A percentile compares a stretch with the other conserved stretches of the same genome.
Conservation (phyloP, 1,140 invertebrate species). For the Drosophila ficusphila region DNA sequence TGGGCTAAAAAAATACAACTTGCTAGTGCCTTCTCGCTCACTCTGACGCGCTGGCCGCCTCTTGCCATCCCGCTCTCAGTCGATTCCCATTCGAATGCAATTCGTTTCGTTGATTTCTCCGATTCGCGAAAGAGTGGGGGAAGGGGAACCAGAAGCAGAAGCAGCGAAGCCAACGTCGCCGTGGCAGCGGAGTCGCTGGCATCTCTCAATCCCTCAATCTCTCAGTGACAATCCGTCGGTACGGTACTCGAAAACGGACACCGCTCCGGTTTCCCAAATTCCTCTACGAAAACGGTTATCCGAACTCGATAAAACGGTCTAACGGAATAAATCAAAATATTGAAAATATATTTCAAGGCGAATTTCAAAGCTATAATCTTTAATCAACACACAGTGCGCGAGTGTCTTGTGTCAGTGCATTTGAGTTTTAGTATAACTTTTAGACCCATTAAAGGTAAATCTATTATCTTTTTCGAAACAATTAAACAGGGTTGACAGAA, state of each 20-base stretch:
- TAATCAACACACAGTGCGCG: slow-evolving; percentile 36
- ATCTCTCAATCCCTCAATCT: slow-evolving; percentile 51
- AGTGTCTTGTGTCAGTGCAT: slow-evolving; percentile 36
- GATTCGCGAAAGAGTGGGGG: slow-evolving; percentile 34
- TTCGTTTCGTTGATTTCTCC: slow-evolving; percentile 81
- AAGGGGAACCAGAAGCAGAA: slow-evolving; percentile 4
- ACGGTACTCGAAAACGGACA: slow-evolving; percentile 51
- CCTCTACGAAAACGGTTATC: slow-evolving; percentile 22
- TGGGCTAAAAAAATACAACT: slow-evolving; percentile 73
- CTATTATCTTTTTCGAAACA: slow-evolving; percentile 1
- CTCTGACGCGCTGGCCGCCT: not conserved
- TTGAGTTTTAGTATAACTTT: slow-evolving; percentile 21
- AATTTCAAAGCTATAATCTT: slow-evolving; percentile 12
- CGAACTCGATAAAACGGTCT: slow-evolving; percentile 7
- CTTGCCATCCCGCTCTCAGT: slow-evolving; percentile 40
- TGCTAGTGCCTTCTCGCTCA: not conserved
- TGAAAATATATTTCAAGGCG: slow-evolving; percentile 20
- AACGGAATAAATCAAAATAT: slow-evolving; percentile 12
- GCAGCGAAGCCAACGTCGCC: slow-evolving; percentile 39
- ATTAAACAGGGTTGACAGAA: not conserved
- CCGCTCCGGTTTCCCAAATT: slow-evolving; percentile 26
- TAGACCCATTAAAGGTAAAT: slow-evolving; percentile 28
- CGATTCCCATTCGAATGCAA: slow-evolving; percentile 80
- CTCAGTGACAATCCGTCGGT: slow-evolving; percentile 76
- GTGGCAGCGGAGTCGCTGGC: slow-evolving; percentile 40